phyloP scores from a whole-genome alignment of 1,140 invertebrate genomes.

The Nasonia giraulti region DNA sequence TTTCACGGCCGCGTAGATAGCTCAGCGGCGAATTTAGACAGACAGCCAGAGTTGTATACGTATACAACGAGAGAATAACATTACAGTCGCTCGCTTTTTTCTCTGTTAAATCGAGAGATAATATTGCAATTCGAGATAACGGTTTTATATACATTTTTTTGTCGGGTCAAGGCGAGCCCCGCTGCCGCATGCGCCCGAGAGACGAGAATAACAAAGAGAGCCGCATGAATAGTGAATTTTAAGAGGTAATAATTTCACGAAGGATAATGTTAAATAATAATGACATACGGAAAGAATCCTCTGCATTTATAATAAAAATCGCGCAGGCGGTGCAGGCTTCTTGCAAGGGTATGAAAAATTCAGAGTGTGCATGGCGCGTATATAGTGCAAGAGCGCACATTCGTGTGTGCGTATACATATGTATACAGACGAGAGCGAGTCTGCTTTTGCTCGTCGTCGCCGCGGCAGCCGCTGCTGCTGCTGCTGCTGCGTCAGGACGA shows the following conservation, averaged over 20 bases:
- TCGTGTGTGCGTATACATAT: neutral
- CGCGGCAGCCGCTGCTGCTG: neutral
- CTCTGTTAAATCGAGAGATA: constrained; percentile 46
- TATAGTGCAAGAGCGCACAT: neutral
- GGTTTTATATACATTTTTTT: constrained; percentile 37
- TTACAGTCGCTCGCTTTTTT: neutral
- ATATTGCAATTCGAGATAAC: constrained; percentile 48
- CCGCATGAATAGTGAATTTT: constrained; percentile 41
- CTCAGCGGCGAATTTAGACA: neutral
- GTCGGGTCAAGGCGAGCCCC: constrained; percentile 39
- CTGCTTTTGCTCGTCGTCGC: neutral
- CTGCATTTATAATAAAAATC: constrained; percentile 47
- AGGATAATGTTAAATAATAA: constrained; percentile 49
- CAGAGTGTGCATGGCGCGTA: neutral
- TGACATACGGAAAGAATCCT: constrained; percentile 29
- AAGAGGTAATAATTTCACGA: constrained; percentile 46
- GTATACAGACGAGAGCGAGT: too few relatives aligned
- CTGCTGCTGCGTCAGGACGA: constrained; percentile 17
- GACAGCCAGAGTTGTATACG: neutral
- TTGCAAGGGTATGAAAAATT: constrained; percentile 32
- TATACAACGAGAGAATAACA: too few relatives aligned
- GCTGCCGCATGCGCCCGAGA: neutral
- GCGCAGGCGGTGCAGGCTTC: constrained; percentile 1
- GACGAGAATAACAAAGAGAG: constrained; percentile 45
- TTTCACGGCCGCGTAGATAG: too few relatives aligned